Percentiles rank a stretch among this genome's conserved stretches.
Evolutionary conservation across 2,888 invertebrate species (phyloP).

Genomic region (Entomobrya proxima): DNA sequence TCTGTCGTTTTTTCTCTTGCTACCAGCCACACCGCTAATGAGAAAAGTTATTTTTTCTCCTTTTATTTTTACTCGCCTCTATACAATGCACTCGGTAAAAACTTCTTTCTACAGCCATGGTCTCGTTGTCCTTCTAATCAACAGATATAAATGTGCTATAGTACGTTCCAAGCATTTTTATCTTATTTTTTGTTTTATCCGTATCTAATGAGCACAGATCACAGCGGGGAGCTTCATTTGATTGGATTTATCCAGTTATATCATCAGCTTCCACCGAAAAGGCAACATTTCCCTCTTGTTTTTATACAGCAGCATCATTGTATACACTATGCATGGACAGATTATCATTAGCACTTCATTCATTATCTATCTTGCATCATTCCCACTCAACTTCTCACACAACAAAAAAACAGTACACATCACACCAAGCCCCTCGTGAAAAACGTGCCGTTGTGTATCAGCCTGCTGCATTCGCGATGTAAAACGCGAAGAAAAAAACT

Average conservation of each 20-base stretch:
- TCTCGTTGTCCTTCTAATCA: slow-evolving; percentile 14
- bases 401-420: background rate
- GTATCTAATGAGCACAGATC: slow-evolving; percentile 53
- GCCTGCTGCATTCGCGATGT: background rate
- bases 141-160: background rate
- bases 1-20: slow-evolving; percentile 7
- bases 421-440: background rate
- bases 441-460: background rate
- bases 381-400: slow-evolving; percentile 35
- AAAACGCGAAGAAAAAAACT: slow-evolving; percentile 41
- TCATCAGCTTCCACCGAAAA: background rate
- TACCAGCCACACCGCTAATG: slow-evolving; percentile 40
- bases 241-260: slow-evolving; percentile 60
- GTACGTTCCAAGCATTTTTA: background rate
- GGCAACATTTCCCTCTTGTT: too few species aligned
- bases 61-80: background rate
- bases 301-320: too few species aligned
- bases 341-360: slow-evolving; percentile 68
- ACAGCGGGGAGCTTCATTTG: slow-evolving; percentile 63
- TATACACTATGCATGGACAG: background rate
- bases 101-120: background rate
- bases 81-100: background rate
- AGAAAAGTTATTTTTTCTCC: slow-evolving; percentile 43
- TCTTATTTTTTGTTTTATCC: slow-evolving; percentile 52
- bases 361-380: slow-evolving; percentile 35